Conservation (phyloP, 2,797 vertebrate genomes). For the Salarias fasciatus region DNA sequence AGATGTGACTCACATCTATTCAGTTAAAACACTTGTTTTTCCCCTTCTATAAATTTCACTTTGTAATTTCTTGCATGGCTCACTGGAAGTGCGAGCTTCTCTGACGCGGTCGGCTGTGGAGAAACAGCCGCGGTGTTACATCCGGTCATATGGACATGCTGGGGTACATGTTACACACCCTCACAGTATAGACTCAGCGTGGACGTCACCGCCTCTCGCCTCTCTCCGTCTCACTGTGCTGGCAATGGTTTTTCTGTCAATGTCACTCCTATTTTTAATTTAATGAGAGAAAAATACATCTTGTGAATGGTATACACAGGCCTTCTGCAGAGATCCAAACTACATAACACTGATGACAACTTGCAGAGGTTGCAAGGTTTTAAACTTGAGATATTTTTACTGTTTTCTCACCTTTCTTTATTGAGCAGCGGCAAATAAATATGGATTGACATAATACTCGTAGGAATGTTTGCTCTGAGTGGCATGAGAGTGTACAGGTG, state of each 20-base stretch:
- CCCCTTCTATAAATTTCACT: neutral
- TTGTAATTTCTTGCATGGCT: neutral
- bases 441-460: too few relatives aligned
- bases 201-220: constrained; percentile 11
- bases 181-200: constrained; percentile 6
- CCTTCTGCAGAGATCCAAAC: too few relatives aligned
- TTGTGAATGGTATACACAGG: too few relatives aligned
- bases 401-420: too few relatives aligned
- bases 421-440: too few relatives aligned
- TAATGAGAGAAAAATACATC: too few relatives aligned
- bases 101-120: constrained; percentile 8
- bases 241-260: neutral
- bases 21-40: neutral
- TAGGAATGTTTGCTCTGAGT: too few relatives aligned
- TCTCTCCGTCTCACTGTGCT: neutral
- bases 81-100: neutral
- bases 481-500: too few relatives aligned
- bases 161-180: constrained; percentile 26
- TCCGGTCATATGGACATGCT: constrained; percentile 58
- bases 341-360: too few relatives aligned
- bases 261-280: neutral
- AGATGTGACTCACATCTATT: constrained; percentile 16
- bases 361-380: too few relatives aligned
- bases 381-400: too few relatives aligned
- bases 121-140: constrained; percentile 25